Conservation (phyloP, 1,140 invertebrate genomes). For the Trachymyrmex cornetzi region DNA sequence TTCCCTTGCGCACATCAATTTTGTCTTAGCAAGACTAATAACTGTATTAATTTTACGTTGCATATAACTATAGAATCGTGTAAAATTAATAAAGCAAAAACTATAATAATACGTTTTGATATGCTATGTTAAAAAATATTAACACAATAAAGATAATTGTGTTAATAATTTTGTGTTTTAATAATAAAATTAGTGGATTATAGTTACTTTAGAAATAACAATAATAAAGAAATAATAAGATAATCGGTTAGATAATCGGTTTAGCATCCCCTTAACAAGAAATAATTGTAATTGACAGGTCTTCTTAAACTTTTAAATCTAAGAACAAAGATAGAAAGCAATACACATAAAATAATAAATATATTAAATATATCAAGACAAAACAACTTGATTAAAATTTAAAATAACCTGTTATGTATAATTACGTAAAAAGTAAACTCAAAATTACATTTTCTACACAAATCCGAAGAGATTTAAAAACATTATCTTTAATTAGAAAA, state of each 20-base stretch:
- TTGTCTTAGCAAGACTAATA: neutral
- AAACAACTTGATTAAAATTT: neutral
- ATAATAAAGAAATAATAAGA: no score
- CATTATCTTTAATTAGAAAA: neutral
- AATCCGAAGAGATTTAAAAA: neutral
- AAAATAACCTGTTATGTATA: neutral
- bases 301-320: neutral
- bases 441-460: neutral
- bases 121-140: neutral
- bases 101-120: neutral
- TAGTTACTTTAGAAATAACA: no score
- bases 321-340: neutral
- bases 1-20: slow-evolving; percentile 2
- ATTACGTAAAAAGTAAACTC: neutral
- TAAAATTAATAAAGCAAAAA: neutral
- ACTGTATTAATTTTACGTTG: slow-evolving; percentile 8
- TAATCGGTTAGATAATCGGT: no score
- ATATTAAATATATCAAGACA: neutral
- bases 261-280: neutral
- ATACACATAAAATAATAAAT: neutral
- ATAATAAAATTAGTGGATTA: neutral
- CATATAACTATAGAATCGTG: neutral
- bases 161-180: neutral
- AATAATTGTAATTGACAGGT: neutral
- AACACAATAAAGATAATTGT: neutral